Evolutionary conservation across 2,888 invertebrate genomes (phyloP), one percentile per base, ranked within the genome.

Genomic region (Poecilobothrus nobilitatus): DNA sequence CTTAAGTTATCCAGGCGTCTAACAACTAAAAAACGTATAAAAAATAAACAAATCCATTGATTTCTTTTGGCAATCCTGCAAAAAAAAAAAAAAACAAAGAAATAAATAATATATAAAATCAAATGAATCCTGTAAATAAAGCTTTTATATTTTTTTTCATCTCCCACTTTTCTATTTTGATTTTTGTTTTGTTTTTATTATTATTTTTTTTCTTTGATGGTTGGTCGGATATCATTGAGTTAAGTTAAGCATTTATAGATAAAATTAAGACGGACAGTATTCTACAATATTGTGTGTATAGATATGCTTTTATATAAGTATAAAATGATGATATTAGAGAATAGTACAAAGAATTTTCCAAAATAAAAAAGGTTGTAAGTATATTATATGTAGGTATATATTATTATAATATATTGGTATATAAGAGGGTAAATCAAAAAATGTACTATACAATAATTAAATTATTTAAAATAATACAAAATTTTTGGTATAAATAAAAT

Each of bases 61-160:
- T 53, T 53, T 53, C 6, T 18, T 18, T 53, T 18, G 15, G 53
- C 15, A 53, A 18, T 53, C 53, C 53, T 53, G n/a, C 15, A 8
- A 3, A 41, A 41, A 41, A 41, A 41, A 41, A 15, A 41, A 41
- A 41, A 41, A 1, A 41, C 27, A 27, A 27, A 27, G 27, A 27
- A 4, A 27, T 27, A 27, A 27, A 27, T 27, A 27, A 27, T 27
- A 27, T 27, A 27, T 27, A 27, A 27, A 53, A 53, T 15, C 15
- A 53, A 53, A 53, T n/a, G 53, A 53, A 53, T 53, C n/a, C 53
- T 53, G 12, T 53, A 53, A 53, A 53, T 53, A 53, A 53, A 53
- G 53, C 18, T 53, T 53, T 53, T 53, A 53, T 53, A 53, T 53
- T 53, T 53, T 53, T 3, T n/a, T n/a, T n/a, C n/a, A n/a, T 53